Evolutionary conservation across 2,113 vertebrate genomes (phyloP).

Genomic region (Misgurnus anguillicaudatus): DNA sequence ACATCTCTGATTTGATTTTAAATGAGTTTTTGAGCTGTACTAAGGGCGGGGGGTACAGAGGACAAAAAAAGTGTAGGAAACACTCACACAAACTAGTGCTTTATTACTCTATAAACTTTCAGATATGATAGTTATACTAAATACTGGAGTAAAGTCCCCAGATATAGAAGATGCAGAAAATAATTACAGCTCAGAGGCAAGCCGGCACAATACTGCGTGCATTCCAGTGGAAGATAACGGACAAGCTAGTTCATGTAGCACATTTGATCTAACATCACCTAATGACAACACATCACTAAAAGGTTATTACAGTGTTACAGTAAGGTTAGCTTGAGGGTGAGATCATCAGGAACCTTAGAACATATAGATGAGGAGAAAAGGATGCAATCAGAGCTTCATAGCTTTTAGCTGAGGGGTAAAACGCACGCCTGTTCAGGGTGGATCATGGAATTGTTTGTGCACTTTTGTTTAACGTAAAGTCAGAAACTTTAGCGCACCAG

Average conservation of each 20-base stretch:
- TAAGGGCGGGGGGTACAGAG: too few relatives aligned
- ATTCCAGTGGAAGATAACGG: conserved; percentile 47
- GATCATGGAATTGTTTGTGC: neutral
- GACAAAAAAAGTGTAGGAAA: too few relatives aligned
- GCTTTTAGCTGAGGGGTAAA: neutral
- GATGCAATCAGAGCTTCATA: neutral
- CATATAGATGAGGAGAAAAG: neutral
- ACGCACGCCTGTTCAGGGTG: neutral
- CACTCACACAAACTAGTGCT: neutral
- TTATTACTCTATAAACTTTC: neutral
- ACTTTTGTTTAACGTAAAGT: neutral
- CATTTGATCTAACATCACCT: conserved; percentile 21
- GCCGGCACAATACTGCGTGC: conserved; percentile 24
- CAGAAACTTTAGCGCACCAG: neutral
- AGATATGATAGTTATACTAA: neutral
- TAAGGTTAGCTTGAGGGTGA: neutral
- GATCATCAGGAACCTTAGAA: neutral
- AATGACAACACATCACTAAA: conserved; percentile 5
- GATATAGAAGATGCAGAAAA: conserved; percentile 20
- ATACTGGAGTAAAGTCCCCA: neutral
- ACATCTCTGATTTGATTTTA: too few relatives aligned
- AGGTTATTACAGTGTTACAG: neutral
- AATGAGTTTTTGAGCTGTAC: too few relatives aligned
- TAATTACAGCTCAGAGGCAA: conserved; percentile 32
- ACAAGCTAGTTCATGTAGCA: conserved; percentile 44